Conservation (phyloP, 2,113 vertebrate genomes). For the Macrotis lagotis region DNA sequence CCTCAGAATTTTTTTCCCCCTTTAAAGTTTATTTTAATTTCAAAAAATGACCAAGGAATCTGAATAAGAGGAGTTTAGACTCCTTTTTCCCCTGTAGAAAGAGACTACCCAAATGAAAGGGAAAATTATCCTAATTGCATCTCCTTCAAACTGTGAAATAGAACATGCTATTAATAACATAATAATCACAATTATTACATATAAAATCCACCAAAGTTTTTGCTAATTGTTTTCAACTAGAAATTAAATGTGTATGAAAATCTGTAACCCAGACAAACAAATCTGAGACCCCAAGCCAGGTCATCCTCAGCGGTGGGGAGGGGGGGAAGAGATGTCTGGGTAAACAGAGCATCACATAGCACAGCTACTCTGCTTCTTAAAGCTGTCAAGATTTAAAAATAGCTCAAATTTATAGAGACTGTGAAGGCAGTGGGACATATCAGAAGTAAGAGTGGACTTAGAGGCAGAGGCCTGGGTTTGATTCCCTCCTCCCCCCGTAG, state of each 20-base stretch:
- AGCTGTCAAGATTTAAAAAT: background rate
- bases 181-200: background rate
- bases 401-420: background rate
- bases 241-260: background rate
- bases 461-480: background rate
- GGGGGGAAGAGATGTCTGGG: background rate
- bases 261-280: conserved; percentile 2
- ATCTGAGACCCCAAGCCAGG: background rate
- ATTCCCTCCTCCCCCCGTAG: background rate
- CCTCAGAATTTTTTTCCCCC: background rate
- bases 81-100: background rate
- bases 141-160: background rate
- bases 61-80: background rate
- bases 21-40: background rate
- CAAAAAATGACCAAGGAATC: background rate
- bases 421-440: background rate
- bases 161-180: background rate
- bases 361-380: background rate
- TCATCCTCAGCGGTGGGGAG: background rate
- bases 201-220: conserved; percentile 11
- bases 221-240: background rate
- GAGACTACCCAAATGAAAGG: background rate
- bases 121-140: background rate
- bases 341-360: background rate
- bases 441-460: background rate